Evolutionary conservation across 2,888 invertebrate species (phyloP), one percentile per base, ranked within the genome.

Genomic region (Chydorus sphaericus): DNA sequence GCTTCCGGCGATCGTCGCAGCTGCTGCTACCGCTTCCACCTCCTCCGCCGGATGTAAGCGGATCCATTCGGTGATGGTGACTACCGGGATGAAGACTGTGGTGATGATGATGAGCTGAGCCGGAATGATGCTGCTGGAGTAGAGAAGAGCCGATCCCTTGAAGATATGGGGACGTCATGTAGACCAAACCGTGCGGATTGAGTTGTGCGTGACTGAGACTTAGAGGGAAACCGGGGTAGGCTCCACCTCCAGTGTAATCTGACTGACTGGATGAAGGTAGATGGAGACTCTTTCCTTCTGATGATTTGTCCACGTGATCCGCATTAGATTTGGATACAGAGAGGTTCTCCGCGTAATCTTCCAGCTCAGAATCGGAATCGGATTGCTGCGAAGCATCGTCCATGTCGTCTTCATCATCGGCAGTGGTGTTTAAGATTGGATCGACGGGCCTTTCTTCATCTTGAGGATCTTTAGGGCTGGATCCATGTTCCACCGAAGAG

Each of bases 1-100:
- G 81, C 70, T 94, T 92, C 61, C 93, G 81, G 36, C 91, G 78
- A 67, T 92, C 91, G 65, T 91, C 90, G 44, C 44, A 26, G 44
- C 26, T 16, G 18, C 28, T 44, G 44, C 44, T 44, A 28, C 26
- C 14, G 18, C 28, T 44, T 23, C 26, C 26, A 1, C 23, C 26
- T 4, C 44, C 44, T 14, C 16, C 14, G 1, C 26, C 14, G 11
- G 44, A 20, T 26, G 62, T 59, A 26, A 59, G 58, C 11, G 59
- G 49, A 11, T 55, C 48, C 48, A 55, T 28, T 26, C 48, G 26
- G 11, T 28, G 49, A 1, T 48, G 33, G 33, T 33, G 8, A 14
- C 33, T 33, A 14, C 33, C 33, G 33, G 8, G 8, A 14, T 33
- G 39, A 14, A 20, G 18, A 20, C 33, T n/a, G 29, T 44, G 39